These are phyloP conservation scores for Pogonomyrmex barbatus DNA, from an alignment of 1,140 invertebrate genomes.

Conservation along the genomic window DNA sequence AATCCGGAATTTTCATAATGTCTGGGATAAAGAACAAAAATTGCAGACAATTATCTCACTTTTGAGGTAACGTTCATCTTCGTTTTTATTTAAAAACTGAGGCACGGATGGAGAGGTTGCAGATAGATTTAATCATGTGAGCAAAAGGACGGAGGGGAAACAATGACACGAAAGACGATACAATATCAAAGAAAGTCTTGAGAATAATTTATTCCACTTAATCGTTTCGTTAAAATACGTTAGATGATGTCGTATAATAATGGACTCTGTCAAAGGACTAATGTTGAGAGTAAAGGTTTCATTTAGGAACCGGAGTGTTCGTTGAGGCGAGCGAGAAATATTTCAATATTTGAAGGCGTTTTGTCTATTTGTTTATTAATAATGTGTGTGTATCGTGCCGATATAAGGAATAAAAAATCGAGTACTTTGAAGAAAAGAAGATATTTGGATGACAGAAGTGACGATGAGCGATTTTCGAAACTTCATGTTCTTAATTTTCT, in stretches of 20 bases:
- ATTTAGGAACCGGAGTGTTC: background rate
- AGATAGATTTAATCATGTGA: slow-evolving; percentile 24
- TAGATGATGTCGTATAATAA: slow-evolving; percentile 1
- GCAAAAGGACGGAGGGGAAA: background rate
- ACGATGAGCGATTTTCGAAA: slow-evolving; percentile 7
- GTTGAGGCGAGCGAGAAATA: background rate
- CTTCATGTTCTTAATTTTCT: background rate
- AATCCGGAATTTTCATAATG: background rate
- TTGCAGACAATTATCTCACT: background rate
- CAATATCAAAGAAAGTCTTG: slow-evolving; percentile 18
- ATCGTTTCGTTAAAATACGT: slow-evolving; percentile 35
- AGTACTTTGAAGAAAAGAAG: background rate
- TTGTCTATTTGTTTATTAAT: background rate
- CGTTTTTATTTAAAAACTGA: slow-evolving; percentile 1
- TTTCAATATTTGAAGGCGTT: background rate
- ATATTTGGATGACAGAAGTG: background rate
- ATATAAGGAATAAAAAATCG: background rate
- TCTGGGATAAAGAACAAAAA: background rate
- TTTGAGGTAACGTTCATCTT: background rate
- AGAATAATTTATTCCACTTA: slow-evolving; percentile 3
- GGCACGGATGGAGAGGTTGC: background rate
- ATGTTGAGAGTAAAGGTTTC: background rate
- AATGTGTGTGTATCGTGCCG: background rate
- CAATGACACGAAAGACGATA: slow-evolving; percentile 29
- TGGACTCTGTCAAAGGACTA: slow-evolving; percentile 11